phyloP scores from a whole-genome alignment of 2,113 vertebrate species.

The Cathartes aura region DNA sequence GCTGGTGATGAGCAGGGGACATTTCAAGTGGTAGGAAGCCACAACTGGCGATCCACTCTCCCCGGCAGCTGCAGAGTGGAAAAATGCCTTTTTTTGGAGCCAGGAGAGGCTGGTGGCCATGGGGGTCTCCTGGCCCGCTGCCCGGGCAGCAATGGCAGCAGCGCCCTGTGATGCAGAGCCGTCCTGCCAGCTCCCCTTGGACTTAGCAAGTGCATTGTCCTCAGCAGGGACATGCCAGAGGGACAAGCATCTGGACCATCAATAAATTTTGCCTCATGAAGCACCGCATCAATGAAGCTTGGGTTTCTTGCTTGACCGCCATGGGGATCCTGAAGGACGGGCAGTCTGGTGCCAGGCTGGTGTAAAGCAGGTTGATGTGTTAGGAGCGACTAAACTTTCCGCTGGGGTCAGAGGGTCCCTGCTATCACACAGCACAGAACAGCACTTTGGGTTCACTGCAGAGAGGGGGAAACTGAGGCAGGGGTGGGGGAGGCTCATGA shows the following conservation, averaged over 20 bases:
- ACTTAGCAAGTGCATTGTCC: fast-evolving
- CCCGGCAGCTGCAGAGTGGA: not conserved
- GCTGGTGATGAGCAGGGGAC: not conserved
- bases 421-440: not conserved
- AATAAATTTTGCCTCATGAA: not conserved
- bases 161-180: not conserved
- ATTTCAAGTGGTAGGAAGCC: not conserved
- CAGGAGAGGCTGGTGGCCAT: not conserved
- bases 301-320: not conserved
- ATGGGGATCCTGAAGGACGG: fast-evolving
- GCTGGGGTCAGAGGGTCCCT: not conserved
- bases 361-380: not conserved
- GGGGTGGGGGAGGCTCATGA: fast-evolving
- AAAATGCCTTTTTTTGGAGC: not conserved
- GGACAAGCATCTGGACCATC: not conserved
- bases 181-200: fast-evolving
- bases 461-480: not conserved
- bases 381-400: not conserved
- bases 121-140: not conserved
- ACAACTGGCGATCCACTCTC: not conserved
- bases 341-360: not conserved
- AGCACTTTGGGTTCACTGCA: not conserved
- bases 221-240: not conserved
- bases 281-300: fast-evolving
- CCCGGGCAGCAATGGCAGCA: not conserved